Evolutionary conservation across 2,113 vertebrate species (phyloP), one percentile per base, ranked within the genome.

Genomic region (Rhinoptilus africanus): DNA sequence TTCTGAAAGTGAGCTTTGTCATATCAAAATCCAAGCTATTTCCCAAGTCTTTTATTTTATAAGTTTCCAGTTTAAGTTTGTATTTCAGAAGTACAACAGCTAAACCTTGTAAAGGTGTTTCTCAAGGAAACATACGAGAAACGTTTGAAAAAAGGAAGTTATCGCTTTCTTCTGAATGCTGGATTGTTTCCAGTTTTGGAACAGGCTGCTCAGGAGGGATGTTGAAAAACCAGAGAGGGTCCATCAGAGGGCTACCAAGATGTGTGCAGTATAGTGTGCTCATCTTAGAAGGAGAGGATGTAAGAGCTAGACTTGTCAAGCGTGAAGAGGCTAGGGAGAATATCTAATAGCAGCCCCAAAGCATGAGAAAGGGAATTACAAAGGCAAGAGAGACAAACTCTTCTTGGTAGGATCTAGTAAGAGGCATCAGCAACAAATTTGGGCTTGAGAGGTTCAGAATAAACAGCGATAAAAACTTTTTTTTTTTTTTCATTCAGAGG

Each of bases 241-340:
- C 51, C 43, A 69, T 69, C 53, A 56, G 37, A 80, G 14, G 12
- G 27, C 62, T 57, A 75, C 56, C 20, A 64, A 51, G 43, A 45
- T 47, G 8, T 24, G 4, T 39, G 28, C 0, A 0, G 24, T 63
- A 75, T 2, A 75, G 32, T 1, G 0, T 9, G 34, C 30, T 37
- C 19, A 85, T 13, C 27, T 83, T n/a, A 53, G 50, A 73, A 73
- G 27, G 34, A 41, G 54, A 48, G 53, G 47, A 39, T 50, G 47
- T 12, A 76, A 71, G 27, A 92, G 15, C 35, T 43, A 83, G 50
- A 30, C 19, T 77, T 37, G 63, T 76, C 64, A 66, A 47, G 28
- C 30, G n/a, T 66, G 17, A 88, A 60, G 14, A 83, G 21, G 28
- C 47, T 39, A 45, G 22, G 17, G 9, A 63, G 10, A 57, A 10